Conservation (phyloP, 2,113 vertebrate genomes). For the Rana temporaria region DNA sequence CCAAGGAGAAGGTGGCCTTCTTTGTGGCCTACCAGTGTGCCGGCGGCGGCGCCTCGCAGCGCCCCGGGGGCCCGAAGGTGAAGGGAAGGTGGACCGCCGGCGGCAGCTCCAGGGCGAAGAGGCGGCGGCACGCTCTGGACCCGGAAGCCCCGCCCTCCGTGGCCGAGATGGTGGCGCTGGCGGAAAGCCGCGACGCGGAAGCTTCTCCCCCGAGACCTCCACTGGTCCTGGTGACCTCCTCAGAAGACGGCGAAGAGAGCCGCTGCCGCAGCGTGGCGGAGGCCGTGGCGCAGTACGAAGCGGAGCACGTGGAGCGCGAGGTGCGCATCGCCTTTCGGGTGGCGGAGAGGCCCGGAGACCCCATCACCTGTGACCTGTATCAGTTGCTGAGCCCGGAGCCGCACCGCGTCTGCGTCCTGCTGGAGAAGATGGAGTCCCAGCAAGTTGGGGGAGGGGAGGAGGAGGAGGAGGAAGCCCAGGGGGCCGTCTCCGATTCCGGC, state of each 20-base stretch:
- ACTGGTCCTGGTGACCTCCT: constrained; percentile 72
- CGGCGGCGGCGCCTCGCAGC: constrained; percentile 66
- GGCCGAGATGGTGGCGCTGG: constrained; percentile 93
- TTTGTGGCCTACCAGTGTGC: constrained; percentile 95
- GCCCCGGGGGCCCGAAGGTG: constrained; percentile 89
- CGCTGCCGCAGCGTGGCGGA: constrained; percentile 84
- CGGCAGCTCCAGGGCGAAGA: constrained; percentile 90
- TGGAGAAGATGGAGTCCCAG: constrained; percentile 42
- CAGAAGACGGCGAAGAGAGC: constrained; percentile 60
- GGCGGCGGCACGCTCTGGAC: constrained; percentile 87
- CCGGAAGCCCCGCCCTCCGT: constrained; percentile 84
- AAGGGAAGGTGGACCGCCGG: constrained; percentile 93
- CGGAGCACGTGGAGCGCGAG: constrained; percentile 77
- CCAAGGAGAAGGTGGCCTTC: constrained; percentile 96
- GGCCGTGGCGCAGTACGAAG: constrained; percentile 90
- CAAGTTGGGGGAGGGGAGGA: too few species aligned
- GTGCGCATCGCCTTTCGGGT: constrained; percentile 92
- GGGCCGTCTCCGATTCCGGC: constrained; percentile 74
- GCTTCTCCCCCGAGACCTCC: constrained; percentile 63
- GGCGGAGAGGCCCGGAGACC: constrained; percentile 89
- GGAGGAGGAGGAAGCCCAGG: constrained; percentile 52
- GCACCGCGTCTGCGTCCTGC: constrained; percentile 53
- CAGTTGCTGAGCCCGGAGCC: constrained; percentile 89
- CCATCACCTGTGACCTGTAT: constrained; percentile 96
- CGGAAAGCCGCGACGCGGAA: constrained; percentile 80